These are phyloP conservation scores for Buphagus erythrorhynchus DNA, from an alignment of 2,797 vertebrate species.

Conservation along the genomic window DNA sequence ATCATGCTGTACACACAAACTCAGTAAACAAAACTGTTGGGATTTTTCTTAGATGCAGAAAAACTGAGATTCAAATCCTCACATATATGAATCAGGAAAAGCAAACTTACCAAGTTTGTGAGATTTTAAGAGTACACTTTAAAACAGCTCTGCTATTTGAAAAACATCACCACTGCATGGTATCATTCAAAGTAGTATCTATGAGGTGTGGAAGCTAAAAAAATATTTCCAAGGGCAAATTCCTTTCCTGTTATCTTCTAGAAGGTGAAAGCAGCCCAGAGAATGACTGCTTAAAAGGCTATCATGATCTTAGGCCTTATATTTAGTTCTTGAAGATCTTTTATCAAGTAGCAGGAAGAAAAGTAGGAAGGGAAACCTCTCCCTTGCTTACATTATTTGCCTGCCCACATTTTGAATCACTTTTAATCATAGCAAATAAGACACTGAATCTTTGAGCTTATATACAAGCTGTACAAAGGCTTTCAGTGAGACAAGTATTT, in stretches of 20 bases:
- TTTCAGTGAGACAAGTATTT: background rate
- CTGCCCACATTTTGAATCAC: background rate
- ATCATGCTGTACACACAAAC: background rate
- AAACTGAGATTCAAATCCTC: constrained; percentile 8
- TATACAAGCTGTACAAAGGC: background rate
- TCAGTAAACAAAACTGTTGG: background rate
- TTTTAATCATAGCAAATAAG: background rate
- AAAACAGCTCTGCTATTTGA: background rate
- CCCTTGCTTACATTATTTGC: background rate
- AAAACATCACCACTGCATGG: background rate
- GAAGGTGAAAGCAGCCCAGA: background rate
- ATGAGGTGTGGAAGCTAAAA: background rate
- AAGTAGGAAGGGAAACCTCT: background rate
- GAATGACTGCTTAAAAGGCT: background rate
- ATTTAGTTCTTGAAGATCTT: background rate
- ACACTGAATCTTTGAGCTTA: background rate
- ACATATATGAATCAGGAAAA: background rate
- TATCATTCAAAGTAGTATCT: background rate
- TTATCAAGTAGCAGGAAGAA: background rate
- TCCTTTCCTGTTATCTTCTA: background rate
- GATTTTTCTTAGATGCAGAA: background rate
- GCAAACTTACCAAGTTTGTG: background rate
- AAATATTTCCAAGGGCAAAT: background rate
- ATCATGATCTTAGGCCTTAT: background rate
- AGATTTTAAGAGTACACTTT: background rate